Percentiles rank a stretch among this genome's conserved stretches.
Evolutionary conservation across 2,888 invertebrate genomes (phyloP).

Genomic region (Ischnus inquisitorius): DNA sequence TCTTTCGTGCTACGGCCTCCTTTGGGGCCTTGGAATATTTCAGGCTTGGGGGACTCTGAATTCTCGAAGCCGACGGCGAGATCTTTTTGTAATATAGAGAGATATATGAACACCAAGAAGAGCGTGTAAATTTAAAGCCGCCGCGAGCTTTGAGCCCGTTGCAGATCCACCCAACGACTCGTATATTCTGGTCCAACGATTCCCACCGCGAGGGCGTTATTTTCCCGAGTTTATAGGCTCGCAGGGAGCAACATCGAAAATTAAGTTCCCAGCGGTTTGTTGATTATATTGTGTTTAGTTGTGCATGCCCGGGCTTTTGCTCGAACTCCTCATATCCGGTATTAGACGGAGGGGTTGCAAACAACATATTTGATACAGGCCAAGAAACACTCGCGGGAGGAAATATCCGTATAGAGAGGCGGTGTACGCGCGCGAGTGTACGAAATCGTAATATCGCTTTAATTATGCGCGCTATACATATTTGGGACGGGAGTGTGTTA

Average conservation of each 20-base stretch:
- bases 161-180: neutral
- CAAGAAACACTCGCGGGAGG: constrained; percentile 6
- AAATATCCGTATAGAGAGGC: neutral
- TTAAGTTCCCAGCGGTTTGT: constrained; percentile 9
- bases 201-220: neutral
- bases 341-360: constrained; percentile 12
- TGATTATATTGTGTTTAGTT: constrained; percentile 15
- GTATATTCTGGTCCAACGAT: neutral
- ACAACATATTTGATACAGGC: constrained; percentile 33
- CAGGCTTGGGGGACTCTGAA: no score
- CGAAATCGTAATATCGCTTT: constrained; percentile 81
- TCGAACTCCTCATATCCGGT: constrained; percentile 16
- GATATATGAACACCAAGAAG: no score
- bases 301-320: neutral
- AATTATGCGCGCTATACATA: constrained; percentile 81
- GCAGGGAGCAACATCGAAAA: constrained; percentile 10
- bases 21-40: no score
- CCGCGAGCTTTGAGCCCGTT: neutral
- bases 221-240: neutral
- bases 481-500: constrained; percentile 80
- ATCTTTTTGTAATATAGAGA: no score
- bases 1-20: no score
- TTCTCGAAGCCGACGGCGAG: no score
- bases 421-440: constrained; percentile 57
- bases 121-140: no score